These are phyloP conservation scores for Anabas testudineus DNA, from an alignment of 2,797 vertebrate species.

Conservation along the genomic window DNA sequence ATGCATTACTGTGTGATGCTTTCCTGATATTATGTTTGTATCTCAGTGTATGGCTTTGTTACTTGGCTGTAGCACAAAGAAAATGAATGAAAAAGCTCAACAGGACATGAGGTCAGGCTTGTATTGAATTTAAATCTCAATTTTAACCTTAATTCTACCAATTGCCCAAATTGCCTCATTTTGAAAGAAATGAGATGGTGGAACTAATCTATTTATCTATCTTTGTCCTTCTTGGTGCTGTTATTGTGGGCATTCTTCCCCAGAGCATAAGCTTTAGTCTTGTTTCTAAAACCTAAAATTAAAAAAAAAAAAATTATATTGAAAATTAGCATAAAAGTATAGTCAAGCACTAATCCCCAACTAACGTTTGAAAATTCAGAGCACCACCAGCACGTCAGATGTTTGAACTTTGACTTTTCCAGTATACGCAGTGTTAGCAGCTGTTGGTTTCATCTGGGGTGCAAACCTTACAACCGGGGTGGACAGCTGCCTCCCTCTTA, in stretches of 20 bases:
- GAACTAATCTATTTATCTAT: constrained; percentile 9
- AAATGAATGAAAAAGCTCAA: constrained; percentile 20
- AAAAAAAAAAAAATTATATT: no score
- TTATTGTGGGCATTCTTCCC: neutral
- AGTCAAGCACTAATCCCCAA: neutral
- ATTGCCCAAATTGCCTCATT: neutral
- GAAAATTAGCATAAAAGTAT: no score
- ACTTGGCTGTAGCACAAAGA: neutral
- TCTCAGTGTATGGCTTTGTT: constrained; percentile 12
- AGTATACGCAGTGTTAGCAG: neutral
- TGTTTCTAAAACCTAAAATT: constrained; percentile 20
- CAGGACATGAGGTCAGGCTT: constrained; percentile 5
- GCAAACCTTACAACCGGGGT: no score
- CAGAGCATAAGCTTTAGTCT: constrained; percentile 25
- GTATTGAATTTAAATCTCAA: constrained; percentile 18
- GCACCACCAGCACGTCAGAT: neutral
- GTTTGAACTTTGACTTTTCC: constrained; percentile 23
- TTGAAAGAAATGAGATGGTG: constrained; percentile 2
- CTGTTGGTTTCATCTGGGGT: neutral
- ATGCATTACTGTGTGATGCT: constrained; percentile 21
- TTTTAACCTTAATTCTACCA: constrained; percentile 3
- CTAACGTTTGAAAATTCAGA: constrained; percentile 37
- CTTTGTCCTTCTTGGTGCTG: constrained; percentile 10
- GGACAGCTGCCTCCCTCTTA: no score
- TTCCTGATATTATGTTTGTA: constrained; percentile 16